Conservation (phyloP, 2,797 vertebrate species). For the Crypturellus tataupa region DNA sequence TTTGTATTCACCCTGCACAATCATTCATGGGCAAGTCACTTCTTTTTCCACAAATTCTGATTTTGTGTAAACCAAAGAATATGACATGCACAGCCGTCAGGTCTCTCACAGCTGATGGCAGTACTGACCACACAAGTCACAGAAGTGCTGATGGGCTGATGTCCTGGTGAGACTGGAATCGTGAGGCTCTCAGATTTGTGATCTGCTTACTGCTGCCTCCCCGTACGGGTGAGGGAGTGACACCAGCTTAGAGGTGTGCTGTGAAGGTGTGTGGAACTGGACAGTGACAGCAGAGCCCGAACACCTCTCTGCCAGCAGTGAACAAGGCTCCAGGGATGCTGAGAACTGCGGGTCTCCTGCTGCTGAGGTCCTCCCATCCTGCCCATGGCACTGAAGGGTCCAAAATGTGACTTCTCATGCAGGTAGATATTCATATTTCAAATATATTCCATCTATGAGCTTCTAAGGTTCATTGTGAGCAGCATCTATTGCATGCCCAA, state of each 20-base stretch:
- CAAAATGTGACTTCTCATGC: neutral
- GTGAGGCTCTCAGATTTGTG: neutral
- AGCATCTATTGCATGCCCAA: neutral
- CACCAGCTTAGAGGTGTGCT: neutral
- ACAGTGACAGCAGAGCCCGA: neutral
- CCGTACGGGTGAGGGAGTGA: neutral
- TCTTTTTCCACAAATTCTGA: neutral
- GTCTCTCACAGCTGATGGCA: neutral
- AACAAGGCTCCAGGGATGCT: neutral
- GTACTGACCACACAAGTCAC: neutral
- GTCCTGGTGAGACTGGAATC: neutral
- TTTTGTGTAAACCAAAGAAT: neutral
- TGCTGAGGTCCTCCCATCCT: neutral
- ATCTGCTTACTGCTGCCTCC: neutral
- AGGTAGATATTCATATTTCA: neutral
- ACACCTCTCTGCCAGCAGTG: neutral
- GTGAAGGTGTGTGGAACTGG: neutral
- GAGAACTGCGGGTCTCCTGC: no score
- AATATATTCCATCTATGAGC: neutral
- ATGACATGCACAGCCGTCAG: neutral
- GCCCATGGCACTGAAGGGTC: rapidly evolving
- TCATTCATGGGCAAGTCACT: neutral
- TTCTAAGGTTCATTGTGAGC: neutral
- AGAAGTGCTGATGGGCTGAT: rapidly evolving
- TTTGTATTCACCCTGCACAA: neutral